Conservation (phyloP, 92 coral and sea anemone genomes). For the Isaurus tuberculatus region DNA sequence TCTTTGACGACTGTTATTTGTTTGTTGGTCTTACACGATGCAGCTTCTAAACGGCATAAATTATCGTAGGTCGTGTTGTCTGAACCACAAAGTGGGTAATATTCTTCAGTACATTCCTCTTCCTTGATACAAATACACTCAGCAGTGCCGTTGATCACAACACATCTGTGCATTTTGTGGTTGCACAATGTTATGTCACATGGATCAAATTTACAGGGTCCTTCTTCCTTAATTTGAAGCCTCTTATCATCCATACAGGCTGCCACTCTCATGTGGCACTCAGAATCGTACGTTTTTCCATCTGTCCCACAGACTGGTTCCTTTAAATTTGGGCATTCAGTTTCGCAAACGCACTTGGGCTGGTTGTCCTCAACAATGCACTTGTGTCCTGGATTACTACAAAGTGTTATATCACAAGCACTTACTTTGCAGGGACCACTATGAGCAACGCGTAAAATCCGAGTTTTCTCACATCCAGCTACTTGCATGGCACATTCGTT, state of each 20-base stretch:
- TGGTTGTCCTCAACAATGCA: conserved; percentile 45
- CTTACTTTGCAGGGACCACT: conserved; percentile 13
- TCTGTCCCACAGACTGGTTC: conserved; percentile 58
- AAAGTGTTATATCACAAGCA: conserved; percentile 39
- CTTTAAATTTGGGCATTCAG: background rate
- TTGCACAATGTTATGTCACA: conserved; percentile 74
- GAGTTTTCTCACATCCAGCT: conserved; percentile 25
- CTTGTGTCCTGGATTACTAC: conserved; percentile 50
- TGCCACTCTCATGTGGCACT: conserved; percentile 13
- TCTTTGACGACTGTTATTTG: conserved; percentile 50
- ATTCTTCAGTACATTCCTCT: conserved; percentile 56
- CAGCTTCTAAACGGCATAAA: conserved; percentile 67
- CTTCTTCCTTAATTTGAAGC: conserved; percentile 4
- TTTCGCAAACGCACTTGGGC: conserved; percentile 51
- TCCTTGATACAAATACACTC: conserved; percentile 71
- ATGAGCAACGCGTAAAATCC: conserved; percentile 33
- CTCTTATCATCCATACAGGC: conserved; percentile 19
- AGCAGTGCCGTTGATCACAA: conserved; percentile 75
- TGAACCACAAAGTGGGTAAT: conserved; percentile 81
- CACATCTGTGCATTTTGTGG: conserved; percentile 62
- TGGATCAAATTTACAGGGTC: conserved; percentile 50
- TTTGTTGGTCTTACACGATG: conserved; percentile 74
- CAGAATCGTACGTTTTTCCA: conserved; percentile 51
- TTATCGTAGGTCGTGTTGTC: conserved; percentile 76
- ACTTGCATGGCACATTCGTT: conserved; percentile 62